Conservation (phyloP, 2,888 invertebrate genomes). For the Agrotis puta region DNA sequence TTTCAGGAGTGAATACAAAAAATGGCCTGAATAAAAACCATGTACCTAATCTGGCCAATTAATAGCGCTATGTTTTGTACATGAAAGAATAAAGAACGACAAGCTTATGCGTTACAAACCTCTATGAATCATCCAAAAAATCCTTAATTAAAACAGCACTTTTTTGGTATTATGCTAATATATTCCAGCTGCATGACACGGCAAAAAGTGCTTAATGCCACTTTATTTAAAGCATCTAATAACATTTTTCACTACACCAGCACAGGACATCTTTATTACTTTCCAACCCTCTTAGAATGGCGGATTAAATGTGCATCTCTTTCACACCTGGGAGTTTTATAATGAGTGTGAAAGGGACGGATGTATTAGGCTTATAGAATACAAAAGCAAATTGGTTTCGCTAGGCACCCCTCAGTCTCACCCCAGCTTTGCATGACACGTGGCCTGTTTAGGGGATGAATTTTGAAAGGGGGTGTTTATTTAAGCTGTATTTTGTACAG, state of each 20-base stretch:
- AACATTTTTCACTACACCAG: constrained; percentile 59
- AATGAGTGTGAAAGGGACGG: constrained; percentile 69
- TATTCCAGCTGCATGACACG: constrained; percentile 41
- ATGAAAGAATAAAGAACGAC: constrained; percentile 25
- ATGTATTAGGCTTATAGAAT: constrained; percentile 73
- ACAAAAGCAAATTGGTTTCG: constrained; percentile 85
- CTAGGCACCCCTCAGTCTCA: constrained; percentile 80
- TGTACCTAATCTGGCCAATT: constrained; percentile 18
- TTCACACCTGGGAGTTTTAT: constrained; percentile 61
- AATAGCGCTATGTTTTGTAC: constrained; percentile 9
- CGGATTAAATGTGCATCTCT: constrained; percentile 69
- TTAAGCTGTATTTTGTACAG: constrained; percentile 61
- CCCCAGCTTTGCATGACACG: constrained; percentile 84
- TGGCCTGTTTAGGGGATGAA: constrained; percentile 80
- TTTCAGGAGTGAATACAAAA: background rate
- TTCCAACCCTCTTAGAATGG: constrained; percentile 69
- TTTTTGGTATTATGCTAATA: constrained; percentile 58
- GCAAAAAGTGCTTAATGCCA: constrained; percentile 52
- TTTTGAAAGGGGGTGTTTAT: constrained; percentile 71
- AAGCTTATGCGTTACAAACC: constrained; percentile 29
- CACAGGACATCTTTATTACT: constrained; percentile 73
- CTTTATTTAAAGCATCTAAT: constrained; percentile 66
- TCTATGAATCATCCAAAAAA: constrained; percentile 48
- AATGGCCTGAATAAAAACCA: constrained; percentile 9
- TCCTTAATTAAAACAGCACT: constrained; percentile 48